Evolutionary conservation across 2,797 vertebrate species (phyloP), one percentile per base, ranked within the genome.

Genomic region (Limosa lapponica): DNA sequence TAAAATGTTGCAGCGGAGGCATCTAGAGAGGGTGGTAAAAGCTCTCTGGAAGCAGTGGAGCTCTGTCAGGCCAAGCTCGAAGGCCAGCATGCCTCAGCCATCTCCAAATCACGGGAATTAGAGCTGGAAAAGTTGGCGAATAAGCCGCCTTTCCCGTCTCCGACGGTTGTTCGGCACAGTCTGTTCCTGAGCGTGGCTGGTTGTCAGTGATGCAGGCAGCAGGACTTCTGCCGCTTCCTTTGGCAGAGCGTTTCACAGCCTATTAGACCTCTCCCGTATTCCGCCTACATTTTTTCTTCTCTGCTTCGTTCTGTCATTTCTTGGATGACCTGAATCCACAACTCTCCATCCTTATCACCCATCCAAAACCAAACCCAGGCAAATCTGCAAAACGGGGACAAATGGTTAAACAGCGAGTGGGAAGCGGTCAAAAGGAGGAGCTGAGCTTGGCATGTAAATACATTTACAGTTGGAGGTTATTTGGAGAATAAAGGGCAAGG

Each of bases 401-500:
- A 93, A 22, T 12, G 30, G 32, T 74, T 71, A 22, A 82, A 58
- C 10, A 62, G 44, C 0, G 4, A 82, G 51, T 36, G 62, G 43
- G 52, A 72, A 88, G 65, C 0, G 3, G 44, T 71, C 37, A 28
- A 14, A 46, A 69, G 58, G 16, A 49, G 46, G 48, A 78, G 32
- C 75, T 5, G 43, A 39, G 54, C n/a, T 39, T 65, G 85, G 43
- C 52, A 20, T n/a, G 54, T 48, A 88, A 93, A 86, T 82, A 10
- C 41, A 8, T 57, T 71, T 89, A 37, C 41, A 82, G 70, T 65
- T 93, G 85, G 77, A 94, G 91, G 94, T 94, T 90, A 81, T 90
- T 86, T 87, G 82, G 72, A 80, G 86, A 94, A 59, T 84, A 90
- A 83, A 94, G 90, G 95, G 80, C 83, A 82, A 67, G 73, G 71